Conservation (phyloP, 2,113 vertebrate genomes). For the Tragelaphus buxtoni region DNA sequence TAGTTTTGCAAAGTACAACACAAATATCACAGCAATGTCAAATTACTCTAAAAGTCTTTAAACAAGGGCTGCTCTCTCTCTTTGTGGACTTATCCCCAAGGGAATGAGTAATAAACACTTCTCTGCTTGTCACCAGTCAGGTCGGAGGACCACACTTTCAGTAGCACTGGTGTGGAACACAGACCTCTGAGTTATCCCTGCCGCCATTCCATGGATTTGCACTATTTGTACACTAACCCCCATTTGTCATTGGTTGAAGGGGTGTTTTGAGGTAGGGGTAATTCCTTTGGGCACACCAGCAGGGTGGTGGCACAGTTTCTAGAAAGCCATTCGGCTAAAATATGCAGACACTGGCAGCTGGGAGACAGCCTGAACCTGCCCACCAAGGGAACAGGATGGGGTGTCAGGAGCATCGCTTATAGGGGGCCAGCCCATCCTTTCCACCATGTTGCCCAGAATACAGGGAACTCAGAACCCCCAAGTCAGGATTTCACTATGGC, state of each 20-base stretch:
- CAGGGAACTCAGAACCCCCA: neutral
- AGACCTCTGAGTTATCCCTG: neutral
- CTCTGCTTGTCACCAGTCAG: neutral
- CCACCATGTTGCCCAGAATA: neutral
- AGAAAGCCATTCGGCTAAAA: conserved; percentile 6
- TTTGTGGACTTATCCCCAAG: neutral
- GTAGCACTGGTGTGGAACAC: neutral
- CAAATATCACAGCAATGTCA: neutral
- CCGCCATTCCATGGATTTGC: neutral
- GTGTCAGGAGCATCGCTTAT: neutral
- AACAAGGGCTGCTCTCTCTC: neutral
- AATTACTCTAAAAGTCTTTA: neutral
- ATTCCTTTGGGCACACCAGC: neutral
- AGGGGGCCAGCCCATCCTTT: neutral
- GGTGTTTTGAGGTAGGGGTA: no score
- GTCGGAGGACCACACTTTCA: neutral
- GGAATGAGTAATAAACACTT: neutral
- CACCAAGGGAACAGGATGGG: neutral
- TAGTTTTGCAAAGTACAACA: neutral
- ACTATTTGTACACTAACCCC: neutral
- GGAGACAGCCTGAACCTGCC: neutral
- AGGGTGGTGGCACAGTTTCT: neutral
- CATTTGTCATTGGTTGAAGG: neutral
- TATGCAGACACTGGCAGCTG: neutral
- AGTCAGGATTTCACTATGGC: neutral